Percentiles rank a stretch among this genome's conserved stretches.
phyloP scores from a whole-genome alignment of 35 echinoderm and acorn worm genomes.

The Ophioderma brevispina region DNA sequence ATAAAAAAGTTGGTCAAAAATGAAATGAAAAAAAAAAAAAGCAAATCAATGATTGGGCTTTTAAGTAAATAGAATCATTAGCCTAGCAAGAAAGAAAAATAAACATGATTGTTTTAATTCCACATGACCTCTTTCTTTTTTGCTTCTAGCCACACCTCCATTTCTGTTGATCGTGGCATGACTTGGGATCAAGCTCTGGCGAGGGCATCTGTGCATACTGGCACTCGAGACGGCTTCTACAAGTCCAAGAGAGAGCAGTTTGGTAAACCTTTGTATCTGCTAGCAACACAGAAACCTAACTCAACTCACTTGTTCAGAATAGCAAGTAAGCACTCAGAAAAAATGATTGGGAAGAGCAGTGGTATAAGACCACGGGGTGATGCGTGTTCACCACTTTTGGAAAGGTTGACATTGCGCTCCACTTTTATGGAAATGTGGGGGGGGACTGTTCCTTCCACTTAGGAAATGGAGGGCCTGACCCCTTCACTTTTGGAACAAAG shows the following conservation, averaged over 20 bases:
- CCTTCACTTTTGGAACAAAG: too few species aligned
- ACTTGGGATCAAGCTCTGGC: conserved; percentile 78
- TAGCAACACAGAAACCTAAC: conserved; percentile 86
- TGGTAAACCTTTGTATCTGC: conserved; percentile 66
- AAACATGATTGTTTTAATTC: not conserved
- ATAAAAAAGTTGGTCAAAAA: not conserved
- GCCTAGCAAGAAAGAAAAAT: too few species aligned
- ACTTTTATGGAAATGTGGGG: too few species aligned
- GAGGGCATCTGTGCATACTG: conserved; percentile 44
- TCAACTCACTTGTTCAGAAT: conserved; percentile 78
- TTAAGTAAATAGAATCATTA: too few species aligned
- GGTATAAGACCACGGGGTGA: too few species aligned
- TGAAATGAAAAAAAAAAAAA: too few species aligned
- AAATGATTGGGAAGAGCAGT: too few species aligned
- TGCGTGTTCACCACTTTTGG: too few species aligned
- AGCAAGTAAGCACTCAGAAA: conserved; percentile 52
- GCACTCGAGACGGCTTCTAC: conserved; percentile 86
- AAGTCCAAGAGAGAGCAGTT: conserved; percentile 72
- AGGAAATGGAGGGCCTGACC: too few species aligned
- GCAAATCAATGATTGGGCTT: too few species aligned
- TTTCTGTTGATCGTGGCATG: conserved; percentile 84
- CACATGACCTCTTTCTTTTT: not conserved
- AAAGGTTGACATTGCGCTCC: too few species aligned
- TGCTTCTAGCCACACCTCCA: conserved; percentile 56
- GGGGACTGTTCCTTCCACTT: too few species aligned